Evolutionary conservation across 2,888 invertebrate genomes (phyloP).

Genomic region (Noctua comes): DNA sequence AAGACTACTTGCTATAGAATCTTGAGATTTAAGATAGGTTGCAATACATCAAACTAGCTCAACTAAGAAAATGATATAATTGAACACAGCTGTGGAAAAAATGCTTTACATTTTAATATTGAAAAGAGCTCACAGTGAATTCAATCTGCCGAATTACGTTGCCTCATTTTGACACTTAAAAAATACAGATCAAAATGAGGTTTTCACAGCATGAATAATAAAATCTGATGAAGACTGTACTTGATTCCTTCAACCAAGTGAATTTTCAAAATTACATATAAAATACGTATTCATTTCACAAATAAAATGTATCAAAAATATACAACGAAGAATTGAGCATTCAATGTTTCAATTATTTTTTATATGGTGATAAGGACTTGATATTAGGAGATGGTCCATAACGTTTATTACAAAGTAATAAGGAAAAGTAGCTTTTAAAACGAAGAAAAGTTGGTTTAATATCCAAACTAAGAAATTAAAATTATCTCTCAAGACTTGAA

Average conservation of each 20-base stretch:
- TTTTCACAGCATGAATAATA: slow-evolving; percentile 1
- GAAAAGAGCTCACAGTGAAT: slow-evolving; percentile 18
- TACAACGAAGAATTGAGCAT: slow-evolving; percentile 68
- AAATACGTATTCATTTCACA: slow-evolving; percentile 56
- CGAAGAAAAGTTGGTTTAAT: neutral
- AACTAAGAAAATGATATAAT: slow-evolving; percentile 48
- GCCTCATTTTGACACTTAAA: slow-evolving; percentile 17
- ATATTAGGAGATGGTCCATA: slow-evolving; percentile 59
- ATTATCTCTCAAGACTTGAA: slow-evolving; percentile 48
- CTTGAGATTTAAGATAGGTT: slow-evolving; percentile 42
- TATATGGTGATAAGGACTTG: slow-evolving; percentile 37
- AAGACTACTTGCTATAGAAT: slow-evolving; percentile 51
- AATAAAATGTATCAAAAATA: slow-evolving; percentile 71
- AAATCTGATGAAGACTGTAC: slow-evolving; percentile 19
- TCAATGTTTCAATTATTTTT: slow-evolving; percentile 43
- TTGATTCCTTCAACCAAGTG: slow-evolving; percentile 36
- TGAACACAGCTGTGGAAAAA: slow-evolving; percentile 64
- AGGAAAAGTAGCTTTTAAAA: slow-evolving; percentile 1
- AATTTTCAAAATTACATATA: slow-evolving; percentile 54
- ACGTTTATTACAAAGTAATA: slow-evolving; percentile 22
- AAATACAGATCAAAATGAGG: slow-evolving; percentile 17
- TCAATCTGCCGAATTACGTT: slow-evolving; percentile 9
- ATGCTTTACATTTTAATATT: slow-evolving; percentile 31
- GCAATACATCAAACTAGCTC: slow-evolving; percentile 35
- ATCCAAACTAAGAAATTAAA: slow-evolving; percentile 38